phyloP scores from a whole-genome alignment of 2,113 vertebrate species.

The Scolopax mira region DNA sequence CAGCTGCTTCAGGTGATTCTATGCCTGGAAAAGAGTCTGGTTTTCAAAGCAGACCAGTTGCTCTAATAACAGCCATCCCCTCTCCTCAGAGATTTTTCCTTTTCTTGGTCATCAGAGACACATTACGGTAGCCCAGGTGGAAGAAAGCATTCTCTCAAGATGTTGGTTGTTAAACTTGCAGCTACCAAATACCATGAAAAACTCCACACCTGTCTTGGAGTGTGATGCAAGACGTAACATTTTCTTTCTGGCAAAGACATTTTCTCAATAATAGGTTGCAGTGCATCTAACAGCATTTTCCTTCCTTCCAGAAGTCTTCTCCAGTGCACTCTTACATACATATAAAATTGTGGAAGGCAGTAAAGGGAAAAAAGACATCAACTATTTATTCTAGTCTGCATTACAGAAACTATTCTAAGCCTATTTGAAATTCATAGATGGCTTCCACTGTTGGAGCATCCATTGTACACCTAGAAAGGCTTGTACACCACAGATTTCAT shows the following conservation, averaged over 20 bases:
- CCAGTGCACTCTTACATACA: not conserved
- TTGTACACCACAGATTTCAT: not conserved
- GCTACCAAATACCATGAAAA: not conserved
- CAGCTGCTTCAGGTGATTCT: not conserved
- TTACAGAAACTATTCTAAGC: not conserved
- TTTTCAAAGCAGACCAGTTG: not conserved
- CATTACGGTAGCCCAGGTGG: not conserved
- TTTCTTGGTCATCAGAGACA: not conserved
- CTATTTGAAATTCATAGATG: not conserved
- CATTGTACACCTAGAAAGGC: not conserved
- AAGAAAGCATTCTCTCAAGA: not conserved
- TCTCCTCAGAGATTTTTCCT: not conserved
- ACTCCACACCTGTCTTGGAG: not conserved
- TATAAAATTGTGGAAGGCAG: not conserved
- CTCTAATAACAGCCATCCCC: not conserved
- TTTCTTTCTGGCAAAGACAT: not conserved
- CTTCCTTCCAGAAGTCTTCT: not conserved
- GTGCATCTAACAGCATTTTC: not conserved
- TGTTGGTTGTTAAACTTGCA: not conserved
- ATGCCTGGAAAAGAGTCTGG: not conserved
- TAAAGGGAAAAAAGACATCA: not conserved
- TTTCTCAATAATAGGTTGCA: not conserved
- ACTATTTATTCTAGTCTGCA: not conserved
- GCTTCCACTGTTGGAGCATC: not conserved
- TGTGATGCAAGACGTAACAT: not conserved